phyloP scores from a whole-genome alignment of 2,113 vertebrate genomes.

The Thomomys bottae region DNA sequence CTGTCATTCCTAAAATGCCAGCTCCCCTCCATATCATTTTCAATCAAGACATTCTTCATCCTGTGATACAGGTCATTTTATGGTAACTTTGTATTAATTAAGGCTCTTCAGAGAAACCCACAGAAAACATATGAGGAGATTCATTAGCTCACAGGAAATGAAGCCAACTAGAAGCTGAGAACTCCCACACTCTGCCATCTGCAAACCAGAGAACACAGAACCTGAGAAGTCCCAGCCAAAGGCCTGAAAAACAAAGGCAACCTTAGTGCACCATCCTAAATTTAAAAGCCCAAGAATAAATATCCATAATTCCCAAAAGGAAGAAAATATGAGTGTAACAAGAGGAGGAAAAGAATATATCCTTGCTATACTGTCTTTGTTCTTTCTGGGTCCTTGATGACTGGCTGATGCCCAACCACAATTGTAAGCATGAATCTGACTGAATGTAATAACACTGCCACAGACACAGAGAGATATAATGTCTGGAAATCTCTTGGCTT shows the following conservation, averaged over 20 bases:
- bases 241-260: neutral
- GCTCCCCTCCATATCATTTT: too few relatives aligned
- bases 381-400: neutral
- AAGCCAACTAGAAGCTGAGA: neutral
- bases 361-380: neutral
- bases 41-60: neutral
- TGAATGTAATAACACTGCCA: neutral
- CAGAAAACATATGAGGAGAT: neutral
- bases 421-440: neutral
- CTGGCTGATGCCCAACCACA: neutral
- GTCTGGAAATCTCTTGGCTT: neutral
- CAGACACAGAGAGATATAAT: neutral
- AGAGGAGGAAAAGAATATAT: neutral
- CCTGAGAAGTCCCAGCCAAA: neutral
- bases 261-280: neutral
- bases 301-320: neutral
- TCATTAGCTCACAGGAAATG: too few relatives aligned
- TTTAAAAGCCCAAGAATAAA: neutral
- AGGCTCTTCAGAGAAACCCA: neutral
- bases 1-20: neutral
- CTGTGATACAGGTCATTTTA: slow-evolving; percentile 4
- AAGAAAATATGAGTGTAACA: neutral
- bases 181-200: neutral
- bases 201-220: neutral
- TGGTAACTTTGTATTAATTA: neutral